Base-by-base conservation (phyloP, 1,140 invertebrate genomes). In the Zaprionus nigranus region DNA sequence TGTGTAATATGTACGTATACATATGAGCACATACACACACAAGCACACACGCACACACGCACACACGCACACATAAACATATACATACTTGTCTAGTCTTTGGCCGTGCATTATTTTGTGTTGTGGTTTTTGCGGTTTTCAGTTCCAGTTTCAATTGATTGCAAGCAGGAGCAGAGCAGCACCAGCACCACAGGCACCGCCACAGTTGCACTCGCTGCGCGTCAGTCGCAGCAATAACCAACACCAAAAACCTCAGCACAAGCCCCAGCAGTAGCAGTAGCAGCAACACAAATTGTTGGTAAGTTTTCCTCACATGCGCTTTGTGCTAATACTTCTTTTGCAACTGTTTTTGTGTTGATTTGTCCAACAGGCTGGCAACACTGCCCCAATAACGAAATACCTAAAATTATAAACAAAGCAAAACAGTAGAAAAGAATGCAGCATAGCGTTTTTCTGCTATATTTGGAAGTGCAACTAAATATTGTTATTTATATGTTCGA, bases 91-190 rank as follows among this genome's bases (percentile, higher is more conserved):
- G 59, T 51, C 43, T 69, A 67, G 51, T 46, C 36, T 58, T 74
- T 49, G 72, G 62, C 78, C 79, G 69, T 75, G 84, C 63, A 84
- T 85, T 88, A 88, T 88, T 87, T 87, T 79, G 71, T 86, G 82
- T 86, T 85, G 82, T 86, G 82, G 82, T 79, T 86, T 84, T 86
- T 82, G 82, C 82, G 84, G 81, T 74, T 81, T 79, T 59, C 72
- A 75, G 72, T 86, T 85, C 78, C 83, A 58, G 79, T 81, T 82
- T 75, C 71, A 69, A 87, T 81, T 56, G 82, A 83, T 77, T 87
- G 86, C 65, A 75, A 79, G 72, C 83, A 87, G 86, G 62, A 79
- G 73, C 58, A 66, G 24, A 51, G 40, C 62, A 9, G 28, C 28
- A 30, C 28, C 26, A 51, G n/a, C 67, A 43, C n/a, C 57, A 67